phyloP scores from a whole-genome alignment of 2,113 vertebrate genomes.

The Pogona vitticeps region DNA sequence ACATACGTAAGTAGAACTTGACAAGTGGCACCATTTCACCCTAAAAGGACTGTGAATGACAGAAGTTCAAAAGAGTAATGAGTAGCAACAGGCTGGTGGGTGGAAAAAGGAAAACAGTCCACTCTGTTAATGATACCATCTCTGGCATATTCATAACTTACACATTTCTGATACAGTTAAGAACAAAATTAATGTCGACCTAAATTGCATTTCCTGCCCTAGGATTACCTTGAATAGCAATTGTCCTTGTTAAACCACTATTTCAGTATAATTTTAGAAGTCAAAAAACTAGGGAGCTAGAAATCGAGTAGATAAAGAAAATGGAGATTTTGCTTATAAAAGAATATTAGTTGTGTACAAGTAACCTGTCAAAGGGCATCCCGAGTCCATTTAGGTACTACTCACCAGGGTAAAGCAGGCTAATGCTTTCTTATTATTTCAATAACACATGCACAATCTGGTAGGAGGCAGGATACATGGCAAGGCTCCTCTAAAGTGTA shows the following conservation, averaged over 20 bases:
- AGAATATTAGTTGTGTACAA: not conserved
- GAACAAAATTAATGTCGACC: not conserved
- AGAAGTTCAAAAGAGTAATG: not conserved
- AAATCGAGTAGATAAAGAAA: not conserved
- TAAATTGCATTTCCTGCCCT: not conserved
- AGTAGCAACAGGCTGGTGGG: not conserved
- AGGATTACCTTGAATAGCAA: not conserved
- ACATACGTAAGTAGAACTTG: not conserved
- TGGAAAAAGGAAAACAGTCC: not conserved
- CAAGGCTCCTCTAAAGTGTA: too few relatives aligned
- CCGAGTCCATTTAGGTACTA: not conserved
- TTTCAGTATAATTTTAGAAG: not conserved
- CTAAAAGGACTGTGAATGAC: not conserved
- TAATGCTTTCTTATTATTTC: not conserved
- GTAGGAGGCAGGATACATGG: too few relatives aligned
- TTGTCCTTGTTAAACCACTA: not conserved
- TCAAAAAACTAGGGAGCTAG: not conserved
- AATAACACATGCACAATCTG: not conserved
- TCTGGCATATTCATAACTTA: not conserved
- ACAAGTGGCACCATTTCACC: not conserved
- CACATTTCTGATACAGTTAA: not conserved
- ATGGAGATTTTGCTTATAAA: not conserved
- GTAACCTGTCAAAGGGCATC: not conserved
- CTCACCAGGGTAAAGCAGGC: not conserved
- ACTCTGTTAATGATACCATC: not conserved